Conservation (phyloP, 2,113 vertebrate species). For the Epinephelus cyanopodus region DNA sequence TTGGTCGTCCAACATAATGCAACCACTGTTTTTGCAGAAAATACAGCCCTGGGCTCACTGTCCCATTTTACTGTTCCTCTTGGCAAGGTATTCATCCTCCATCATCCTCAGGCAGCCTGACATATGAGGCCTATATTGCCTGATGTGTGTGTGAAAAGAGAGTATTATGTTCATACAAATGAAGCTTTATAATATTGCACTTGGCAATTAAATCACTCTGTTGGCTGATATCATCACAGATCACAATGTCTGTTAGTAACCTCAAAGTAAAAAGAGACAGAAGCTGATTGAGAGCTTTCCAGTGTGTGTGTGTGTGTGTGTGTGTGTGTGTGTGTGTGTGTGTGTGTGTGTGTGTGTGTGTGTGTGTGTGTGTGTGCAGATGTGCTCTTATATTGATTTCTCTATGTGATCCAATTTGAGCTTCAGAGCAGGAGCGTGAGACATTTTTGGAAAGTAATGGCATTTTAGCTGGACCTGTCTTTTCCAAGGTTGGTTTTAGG, state of each 20-base stretch:
- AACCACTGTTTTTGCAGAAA: conserved; percentile 9
- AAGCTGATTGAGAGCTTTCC: neutral
- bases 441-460: neutral
- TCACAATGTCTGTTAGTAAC: neutral
- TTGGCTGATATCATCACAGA: neutral
- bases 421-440: neutral
- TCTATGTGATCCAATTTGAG: too few relatives aligned
- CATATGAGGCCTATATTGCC: neutral
- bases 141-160: neutral
- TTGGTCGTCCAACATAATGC: conserved; percentile 1
- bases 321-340: too few relatives aligned
- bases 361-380: too few relatives aligned
- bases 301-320: too few relatives aligned
- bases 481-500: neutral
- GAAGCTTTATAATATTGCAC: conserved; percentile 10
- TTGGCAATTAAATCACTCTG: conserved; percentile 1
- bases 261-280: neutral
- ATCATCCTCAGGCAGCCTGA: neutral
- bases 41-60: neutral
- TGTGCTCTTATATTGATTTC: too few relatives aligned
- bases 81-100: conserved; percentile 25
- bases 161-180: conserved; percentile 2
- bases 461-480: too few relatives aligned
- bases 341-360: too few relatives aligned
- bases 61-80: conserved; percentile 28